phyloP scores from a whole-genome alignment of 2,888 invertebrate species.

The Hypercompe scribonia region DNA sequence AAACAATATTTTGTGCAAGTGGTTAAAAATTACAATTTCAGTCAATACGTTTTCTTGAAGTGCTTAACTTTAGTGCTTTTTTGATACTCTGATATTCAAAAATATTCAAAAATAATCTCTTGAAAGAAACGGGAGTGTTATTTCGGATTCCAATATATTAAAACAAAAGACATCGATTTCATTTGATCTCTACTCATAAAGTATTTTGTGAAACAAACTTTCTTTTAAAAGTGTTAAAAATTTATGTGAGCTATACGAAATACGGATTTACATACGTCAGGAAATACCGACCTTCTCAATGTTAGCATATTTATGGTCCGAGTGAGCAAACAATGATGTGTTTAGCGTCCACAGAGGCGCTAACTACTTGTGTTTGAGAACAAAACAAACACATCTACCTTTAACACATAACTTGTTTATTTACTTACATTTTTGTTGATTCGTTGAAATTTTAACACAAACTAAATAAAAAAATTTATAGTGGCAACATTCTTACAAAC shows the following conservation, averaged over 20 bases:
- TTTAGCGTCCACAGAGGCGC: constrained; percentile 64
- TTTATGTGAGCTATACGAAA: not conserved
- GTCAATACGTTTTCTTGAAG: not conserved
- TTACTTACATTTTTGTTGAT: constrained; percentile 5
- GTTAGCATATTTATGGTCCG: constrained; percentile 45
- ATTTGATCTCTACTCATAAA: not conserved
- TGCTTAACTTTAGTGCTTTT: constrained; percentile 20
- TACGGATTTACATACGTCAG: not conserved
- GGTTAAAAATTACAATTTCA: constrained; percentile 5
- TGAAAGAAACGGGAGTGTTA: constrained; percentile 24
- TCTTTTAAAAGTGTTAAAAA: not conserved
- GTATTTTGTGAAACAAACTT: not conserved
- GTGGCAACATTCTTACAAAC: not conserved
- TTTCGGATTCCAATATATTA: constrained; percentile 32
- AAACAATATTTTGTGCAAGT: constrained; percentile 6
- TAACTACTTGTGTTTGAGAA: constrained; percentile 70
- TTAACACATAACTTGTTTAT: constrained; percentile 49
- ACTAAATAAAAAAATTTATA: not conserved
- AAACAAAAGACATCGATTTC: constrained; percentile 25
- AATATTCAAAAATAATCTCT: constrained; percentile 26
- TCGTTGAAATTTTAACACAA: not conserved
- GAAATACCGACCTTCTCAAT: constrained; percentile 36
- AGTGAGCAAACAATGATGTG: constrained; percentile 61
- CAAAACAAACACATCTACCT: constrained; percentile 58
- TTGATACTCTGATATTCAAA: constrained; percentile 37